phyloP scores from a whole-genome alignment of 2,797 vertebrate species.

The Apodemus agrarius region DNA sequence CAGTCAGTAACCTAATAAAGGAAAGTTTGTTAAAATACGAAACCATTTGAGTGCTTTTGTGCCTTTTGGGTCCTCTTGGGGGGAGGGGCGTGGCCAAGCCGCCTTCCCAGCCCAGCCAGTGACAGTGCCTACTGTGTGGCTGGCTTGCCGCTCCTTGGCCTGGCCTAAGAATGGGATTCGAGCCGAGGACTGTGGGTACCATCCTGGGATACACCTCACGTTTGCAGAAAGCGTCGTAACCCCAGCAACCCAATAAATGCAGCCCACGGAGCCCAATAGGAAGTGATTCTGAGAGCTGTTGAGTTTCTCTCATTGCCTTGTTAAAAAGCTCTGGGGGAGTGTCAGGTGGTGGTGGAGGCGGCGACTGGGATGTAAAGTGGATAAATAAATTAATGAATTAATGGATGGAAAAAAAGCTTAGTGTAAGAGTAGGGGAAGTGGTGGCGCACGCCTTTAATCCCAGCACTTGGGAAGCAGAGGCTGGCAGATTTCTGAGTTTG shows the following conservation, averaged over 20 bases:
- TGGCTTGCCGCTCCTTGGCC: background rate
- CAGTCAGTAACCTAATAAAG: slow-evolving; percentile 93
- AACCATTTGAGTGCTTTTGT: slow-evolving; percentile 21
- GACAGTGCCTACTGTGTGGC: background rate
- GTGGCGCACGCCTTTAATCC: too few relatives aligned
- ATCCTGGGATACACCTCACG: background rate
- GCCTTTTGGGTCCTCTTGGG: background rate
- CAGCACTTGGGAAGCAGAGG: too few relatives aligned
- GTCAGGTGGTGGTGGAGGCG: background rate
- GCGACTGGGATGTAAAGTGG: background rate
- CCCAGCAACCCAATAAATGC: background rate
- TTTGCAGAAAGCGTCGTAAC: background rate
- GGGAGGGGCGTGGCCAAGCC: background rate
- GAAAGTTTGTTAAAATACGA: slow-evolving; percentile 92
- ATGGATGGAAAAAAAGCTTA: background rate
- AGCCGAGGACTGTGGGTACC: background rate
- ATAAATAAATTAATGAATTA: background rate
- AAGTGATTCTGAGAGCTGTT: background rate
- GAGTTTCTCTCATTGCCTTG: background rate
- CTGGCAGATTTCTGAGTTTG: too few relatives aligned
- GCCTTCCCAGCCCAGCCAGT: background rate
- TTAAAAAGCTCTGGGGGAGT: background rate
- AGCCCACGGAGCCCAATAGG: background rate
- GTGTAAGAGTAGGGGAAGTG: too few relatives aligned
- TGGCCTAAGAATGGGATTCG: background rate